These are phyloP conservation scores for Spodoptera litura DNA, from an alignment of 1,140 invertebrate species.

Conservation along the genomic window DNA sequence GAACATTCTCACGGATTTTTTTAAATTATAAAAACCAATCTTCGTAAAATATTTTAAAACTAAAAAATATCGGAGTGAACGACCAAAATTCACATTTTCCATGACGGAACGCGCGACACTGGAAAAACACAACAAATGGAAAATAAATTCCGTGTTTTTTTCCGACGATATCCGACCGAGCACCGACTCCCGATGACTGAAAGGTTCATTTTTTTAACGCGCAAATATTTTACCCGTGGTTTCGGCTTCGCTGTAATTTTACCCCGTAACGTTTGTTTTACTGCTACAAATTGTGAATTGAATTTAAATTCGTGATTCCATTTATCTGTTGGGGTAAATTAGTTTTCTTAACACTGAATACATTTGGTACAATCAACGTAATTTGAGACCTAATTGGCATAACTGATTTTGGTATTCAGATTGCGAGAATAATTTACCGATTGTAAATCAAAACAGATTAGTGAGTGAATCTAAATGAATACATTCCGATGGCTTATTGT, in stretches of 20 bases:
- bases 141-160: slow-evolving; percentile 11
- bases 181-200: slow-evolving; percentile 13
- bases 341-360: too few species aligned
- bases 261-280: neutral
- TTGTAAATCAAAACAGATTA: too few species aligned
- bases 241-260: neutral
- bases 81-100: neutral
- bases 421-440: too few species aligned
- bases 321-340: too few species aligned
- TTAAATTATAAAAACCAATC: neutral
- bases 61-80: neutral
- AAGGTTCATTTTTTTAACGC: neutral
- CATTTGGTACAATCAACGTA: too few species aligned
- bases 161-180: neutral
- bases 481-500: too few species aligned
- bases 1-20: too few species aligned
- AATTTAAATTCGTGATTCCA: neutral
- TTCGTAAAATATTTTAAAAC: neutral
- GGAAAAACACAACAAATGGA: slow-evolving; percentile 18
- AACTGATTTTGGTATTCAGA: too few species aligned
- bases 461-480: neutral
- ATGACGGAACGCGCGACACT: neutral
- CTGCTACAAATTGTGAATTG: neutral
- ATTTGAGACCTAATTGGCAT: too few species aligned
- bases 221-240: slow-evolving; percentile 12